Conservation (phyloP, 2,888 invertebrate species). For the Cataglyphis cursor region DNA sequence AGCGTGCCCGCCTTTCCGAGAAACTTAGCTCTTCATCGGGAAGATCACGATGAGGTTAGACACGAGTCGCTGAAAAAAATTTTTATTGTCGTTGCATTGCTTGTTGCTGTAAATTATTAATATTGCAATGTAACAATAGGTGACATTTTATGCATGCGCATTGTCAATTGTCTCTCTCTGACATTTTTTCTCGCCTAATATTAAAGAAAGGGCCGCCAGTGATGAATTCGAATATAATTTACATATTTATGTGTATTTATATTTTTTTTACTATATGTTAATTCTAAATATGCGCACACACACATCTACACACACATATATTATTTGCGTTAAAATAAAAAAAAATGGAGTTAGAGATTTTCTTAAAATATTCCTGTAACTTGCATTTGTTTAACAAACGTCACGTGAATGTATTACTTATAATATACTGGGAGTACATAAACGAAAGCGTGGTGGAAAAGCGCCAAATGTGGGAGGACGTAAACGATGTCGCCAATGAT, state of each 20-base stretch:
- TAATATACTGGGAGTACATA: conserved; percentile 26
- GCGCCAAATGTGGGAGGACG: conserved; percentile 20
- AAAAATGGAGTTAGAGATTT: neutral
- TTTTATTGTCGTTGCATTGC: neutral
- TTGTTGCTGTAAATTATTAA: neutral
- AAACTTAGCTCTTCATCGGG: conserved; percentile 84
- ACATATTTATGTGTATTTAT: neutral
- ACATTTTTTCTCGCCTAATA: neutral
- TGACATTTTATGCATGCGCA: neutral
- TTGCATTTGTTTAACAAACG: conserved; percentile 27
- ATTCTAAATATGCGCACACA: neutral
- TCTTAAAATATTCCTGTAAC: neutral
- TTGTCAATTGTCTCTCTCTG: neutral
- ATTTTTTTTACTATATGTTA: neutral
- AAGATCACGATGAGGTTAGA: conserved; percentile 85
- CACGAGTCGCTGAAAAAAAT: neutral
- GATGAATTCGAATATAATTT: neutral
- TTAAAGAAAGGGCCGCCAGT: neutral
- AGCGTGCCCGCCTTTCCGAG: conserved; percentile 86
- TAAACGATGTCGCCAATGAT: conserved; percentile 36
- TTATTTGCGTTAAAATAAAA: neutral
- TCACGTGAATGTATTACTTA: conserved; percentile 20
- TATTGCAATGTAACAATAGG: neutral
- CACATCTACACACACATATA: neutral
- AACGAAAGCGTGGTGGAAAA: conserved; percentile 11